Evolutionary conservation across 2,113 vertebrate species (phyloP).

Genomic region (Picathartes gymnocephalus): DNA sequence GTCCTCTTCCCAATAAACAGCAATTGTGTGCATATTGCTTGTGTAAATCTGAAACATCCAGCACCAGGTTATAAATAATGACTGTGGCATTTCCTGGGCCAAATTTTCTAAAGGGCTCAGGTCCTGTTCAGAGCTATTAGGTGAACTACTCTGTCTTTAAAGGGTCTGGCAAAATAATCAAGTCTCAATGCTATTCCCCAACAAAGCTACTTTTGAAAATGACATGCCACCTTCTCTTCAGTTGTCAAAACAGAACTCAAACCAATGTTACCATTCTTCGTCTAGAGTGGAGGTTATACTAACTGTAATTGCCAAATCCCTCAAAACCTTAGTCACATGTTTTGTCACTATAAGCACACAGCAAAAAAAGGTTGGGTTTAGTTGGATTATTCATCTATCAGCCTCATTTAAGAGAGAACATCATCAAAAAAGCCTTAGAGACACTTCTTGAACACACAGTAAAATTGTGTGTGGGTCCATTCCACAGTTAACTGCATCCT

Average conservation of each 20-base stretch:
- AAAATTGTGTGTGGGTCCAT: not conserved
- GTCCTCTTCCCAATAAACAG: not conserved
- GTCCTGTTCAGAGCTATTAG: not conserved
- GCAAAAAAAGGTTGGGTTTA: not conserved
- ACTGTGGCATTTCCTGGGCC: rapidly evolving
- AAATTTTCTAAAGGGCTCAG: not conserved
- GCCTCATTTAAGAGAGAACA: not conserved
- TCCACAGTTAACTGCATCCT: not conserved
- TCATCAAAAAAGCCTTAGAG: not conserved
- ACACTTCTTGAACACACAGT: not conserved
- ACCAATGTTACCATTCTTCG: not conserved
- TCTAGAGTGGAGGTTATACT: not conserved
- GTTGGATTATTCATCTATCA: not conserved
- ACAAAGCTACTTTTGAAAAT: not conserved
- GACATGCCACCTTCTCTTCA: not conserved
- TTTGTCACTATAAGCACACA: not conserved
- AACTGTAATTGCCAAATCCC: not conserved
- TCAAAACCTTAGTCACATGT: not conserved
- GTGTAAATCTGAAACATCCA: not conserved
- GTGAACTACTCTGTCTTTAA: not conserved
- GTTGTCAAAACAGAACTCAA: not conserved
- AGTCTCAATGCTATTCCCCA: not conserved
- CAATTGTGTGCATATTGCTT: rapidly evolving
- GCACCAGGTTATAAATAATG: not conserved
- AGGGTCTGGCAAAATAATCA: not conserved